These are phyloP conservation scores for Setophaga petechia DNA, from an alignment of 2,113 vertebrate species.

Conservation along the genomic window DNA sequence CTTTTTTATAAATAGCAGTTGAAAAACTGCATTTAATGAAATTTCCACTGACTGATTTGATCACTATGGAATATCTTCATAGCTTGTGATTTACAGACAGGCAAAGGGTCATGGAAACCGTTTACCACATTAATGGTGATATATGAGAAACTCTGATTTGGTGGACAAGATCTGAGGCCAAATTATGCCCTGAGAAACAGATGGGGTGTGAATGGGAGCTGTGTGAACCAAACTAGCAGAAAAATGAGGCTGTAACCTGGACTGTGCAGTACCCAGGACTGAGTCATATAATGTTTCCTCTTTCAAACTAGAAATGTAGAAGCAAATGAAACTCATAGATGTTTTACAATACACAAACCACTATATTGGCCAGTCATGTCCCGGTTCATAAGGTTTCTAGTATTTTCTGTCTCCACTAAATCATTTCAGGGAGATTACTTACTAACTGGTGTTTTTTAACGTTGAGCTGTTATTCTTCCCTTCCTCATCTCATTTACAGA, in stretches of 20 bases:
- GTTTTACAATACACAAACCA: background rate
- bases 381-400: background rate
- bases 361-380: background rate
- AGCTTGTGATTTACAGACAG: constrained; percentile 68
- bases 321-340: background rate
- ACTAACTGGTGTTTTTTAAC: accelerated
- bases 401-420: background rate
- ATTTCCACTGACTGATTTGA: constrained; percentile 31
- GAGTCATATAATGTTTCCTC: background rate
- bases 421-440: background rate
- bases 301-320: background rate
- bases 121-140: constrained; percentile 44
- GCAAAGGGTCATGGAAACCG: constrained; percentile 44
- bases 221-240: background rate
- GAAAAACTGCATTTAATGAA: constrained; percentile 63
- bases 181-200: background rate
- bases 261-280: background rate
- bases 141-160: constrained; percentile 19
- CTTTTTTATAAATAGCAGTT: constrained; percentile 60
- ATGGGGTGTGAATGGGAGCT: background rate
- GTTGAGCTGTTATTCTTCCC: background rate
- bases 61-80: constrained; percentile 28
- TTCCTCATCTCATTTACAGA: background rate
- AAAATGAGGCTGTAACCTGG: background rate
- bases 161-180: background rate